phyloP scores from a whole-genome alignment of 2,888 invertebrate genomes.

The Chorisops tibialis region DNA sequence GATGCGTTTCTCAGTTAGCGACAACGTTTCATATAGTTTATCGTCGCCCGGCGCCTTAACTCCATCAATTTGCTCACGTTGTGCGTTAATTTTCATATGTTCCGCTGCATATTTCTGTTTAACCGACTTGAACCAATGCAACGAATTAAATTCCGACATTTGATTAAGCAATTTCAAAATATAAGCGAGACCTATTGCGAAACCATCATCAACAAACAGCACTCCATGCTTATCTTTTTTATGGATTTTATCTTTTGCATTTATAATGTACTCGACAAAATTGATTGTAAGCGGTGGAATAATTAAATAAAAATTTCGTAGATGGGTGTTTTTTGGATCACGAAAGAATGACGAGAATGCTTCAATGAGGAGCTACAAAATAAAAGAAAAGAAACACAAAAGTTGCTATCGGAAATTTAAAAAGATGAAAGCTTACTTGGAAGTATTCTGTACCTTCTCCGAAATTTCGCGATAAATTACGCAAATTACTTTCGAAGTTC shows the following conservation, averaged over 20 bases:
- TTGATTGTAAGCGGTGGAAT: constrained; percentile 92
- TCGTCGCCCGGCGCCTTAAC: constrained; percentile 58
- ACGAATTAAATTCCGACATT: constrained; percentile 78
- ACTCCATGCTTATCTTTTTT: constrained; percentile 73
- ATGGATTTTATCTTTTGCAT: constrained; percentile 86
- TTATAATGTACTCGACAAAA: constrained; percentile 89
- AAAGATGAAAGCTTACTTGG: constrained; percentile 52
- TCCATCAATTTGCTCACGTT: constrained; percentile 41
- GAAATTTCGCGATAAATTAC: constrained; percentile 76
- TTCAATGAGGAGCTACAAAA: constrained; percentile 73
- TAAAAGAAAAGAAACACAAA: constrained; percentile 13
- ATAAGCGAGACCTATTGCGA: constrained; percentile 93
- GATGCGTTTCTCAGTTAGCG: constrained; percentile 82
- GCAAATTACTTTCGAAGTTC: constrained; percentile 74
- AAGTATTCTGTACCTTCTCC: constrained; percentile 87
- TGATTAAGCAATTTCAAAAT: constrained; percentile 87
- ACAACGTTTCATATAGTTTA: constrained; percentile 89
- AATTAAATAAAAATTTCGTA: constrained; percentile 89
- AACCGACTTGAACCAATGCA: constrained; percentile 94
- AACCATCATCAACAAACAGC: constrained; percentile 96
- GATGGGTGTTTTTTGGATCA: constrained; percentile 80
- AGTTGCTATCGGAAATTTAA: not conserved
- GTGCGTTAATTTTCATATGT: constrained; percentile 54
- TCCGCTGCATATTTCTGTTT: constrained; percentile 69
- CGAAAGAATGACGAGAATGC: constrained; percentile 88